A percentile compares a stretch with the other conserved stretches of the same genome.
Conservation (phyloP, 2,113 vertebrate species). For the Carassius auratus region DNA sequence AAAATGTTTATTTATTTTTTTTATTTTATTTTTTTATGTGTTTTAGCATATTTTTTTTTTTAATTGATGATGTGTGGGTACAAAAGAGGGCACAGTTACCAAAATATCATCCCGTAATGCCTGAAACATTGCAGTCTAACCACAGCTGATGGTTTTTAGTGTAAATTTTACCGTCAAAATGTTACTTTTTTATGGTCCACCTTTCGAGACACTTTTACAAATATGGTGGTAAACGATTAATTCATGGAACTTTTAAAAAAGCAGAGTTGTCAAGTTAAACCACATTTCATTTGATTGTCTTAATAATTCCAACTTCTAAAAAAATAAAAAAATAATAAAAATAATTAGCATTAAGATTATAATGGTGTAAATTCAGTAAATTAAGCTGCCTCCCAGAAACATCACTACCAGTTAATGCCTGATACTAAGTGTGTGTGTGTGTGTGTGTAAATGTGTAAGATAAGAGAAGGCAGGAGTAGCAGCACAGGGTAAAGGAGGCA, state of each 20-base stretch:
- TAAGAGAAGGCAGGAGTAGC: conserved; percentile 37
- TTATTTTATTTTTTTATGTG: too few relatives aligned
- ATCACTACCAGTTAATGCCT: conserved; percentile 8
- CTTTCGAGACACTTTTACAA: neutral
- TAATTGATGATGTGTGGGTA: too few relatives aligned
- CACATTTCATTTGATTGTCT: too few relatives aligned
- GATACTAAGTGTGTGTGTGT: neutral
- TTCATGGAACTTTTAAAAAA: neutral
- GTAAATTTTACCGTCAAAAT: neutral
- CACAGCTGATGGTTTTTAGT: too few relatives aligned
- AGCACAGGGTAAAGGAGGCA: conserved; percentile 13
- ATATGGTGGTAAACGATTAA: neutral
- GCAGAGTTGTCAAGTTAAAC: neutral
- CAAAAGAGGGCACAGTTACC: too few relatives aligned
- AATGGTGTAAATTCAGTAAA: neutral
- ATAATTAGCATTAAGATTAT: neutral
- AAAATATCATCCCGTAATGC: too few relatives aligned
- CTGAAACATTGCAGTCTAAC: too few relatives aligned
- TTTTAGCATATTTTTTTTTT: too few relatives aligned
- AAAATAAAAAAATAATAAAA: conserved; percentile 7
- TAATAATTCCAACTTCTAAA: neutral
- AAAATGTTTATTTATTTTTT: too few relatives aligned
- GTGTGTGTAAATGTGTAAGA: conserved; percentile 12
- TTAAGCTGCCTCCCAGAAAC: conserved; percentile 13
- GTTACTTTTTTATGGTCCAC: neutral